Conservation (phyloP, 2,797 vertebrate species). For the Gymnothorax javanicus region DNA sequence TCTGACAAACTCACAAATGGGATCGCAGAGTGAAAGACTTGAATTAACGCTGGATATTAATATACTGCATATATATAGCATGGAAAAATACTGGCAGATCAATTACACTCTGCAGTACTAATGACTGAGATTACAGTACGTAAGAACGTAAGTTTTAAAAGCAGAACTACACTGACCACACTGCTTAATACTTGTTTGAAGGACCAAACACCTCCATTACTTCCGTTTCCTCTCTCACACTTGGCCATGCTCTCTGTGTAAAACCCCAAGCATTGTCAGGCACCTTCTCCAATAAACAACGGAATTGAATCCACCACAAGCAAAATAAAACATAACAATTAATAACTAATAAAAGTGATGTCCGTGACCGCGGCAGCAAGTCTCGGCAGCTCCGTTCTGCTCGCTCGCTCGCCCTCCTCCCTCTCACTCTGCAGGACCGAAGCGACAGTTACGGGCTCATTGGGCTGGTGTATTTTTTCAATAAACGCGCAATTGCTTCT, state of each 20-base stretch:
- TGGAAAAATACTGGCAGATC: background rate
- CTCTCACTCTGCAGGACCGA: background rate
- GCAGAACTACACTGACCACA: background rate
- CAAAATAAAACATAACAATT: background rate
- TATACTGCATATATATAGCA: no score
- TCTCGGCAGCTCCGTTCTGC: background rate
- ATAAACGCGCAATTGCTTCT: conserved; percentile 9
- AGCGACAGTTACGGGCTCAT: background rate
- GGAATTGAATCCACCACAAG: background rate
- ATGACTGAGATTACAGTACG: background rate
- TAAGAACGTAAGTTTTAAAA: no score
- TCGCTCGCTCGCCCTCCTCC: background rate
- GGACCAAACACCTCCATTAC: background rate
- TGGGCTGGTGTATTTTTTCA: background rate
- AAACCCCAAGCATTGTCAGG: background rate
- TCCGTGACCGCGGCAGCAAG: background rate
- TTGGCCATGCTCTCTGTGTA: background rate
- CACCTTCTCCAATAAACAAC: background rate
- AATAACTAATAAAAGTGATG: background rate
- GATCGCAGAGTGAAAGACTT: no score
- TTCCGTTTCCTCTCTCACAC: background rate
- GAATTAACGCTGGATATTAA: no score
- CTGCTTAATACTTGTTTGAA: background rate
- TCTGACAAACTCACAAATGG: no score
- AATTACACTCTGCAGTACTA: background rate